Base-by-base conservation (phyloP, 2,113 vertebrate genomes). In the Gambusia affinis region DNA sequence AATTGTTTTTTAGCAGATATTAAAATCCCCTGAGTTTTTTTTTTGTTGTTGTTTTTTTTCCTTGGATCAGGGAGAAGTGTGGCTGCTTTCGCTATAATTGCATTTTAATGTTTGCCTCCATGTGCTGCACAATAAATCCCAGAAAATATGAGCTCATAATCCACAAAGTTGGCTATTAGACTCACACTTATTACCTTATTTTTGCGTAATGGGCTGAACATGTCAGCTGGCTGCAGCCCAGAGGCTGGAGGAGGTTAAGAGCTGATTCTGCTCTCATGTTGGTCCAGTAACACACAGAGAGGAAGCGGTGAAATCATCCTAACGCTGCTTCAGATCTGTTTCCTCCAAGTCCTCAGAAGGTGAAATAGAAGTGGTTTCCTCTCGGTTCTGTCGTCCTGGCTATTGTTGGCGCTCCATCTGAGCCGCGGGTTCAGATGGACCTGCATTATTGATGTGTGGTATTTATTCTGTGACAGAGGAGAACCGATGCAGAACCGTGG, bases 361-460 rank as follows among this genome's bases (percentile, higher is more conserved):
- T 81, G 75, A 86, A 66, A 60, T n/a, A 33, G 2, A 31, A 81
- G 51, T 72, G 39, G 17, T 47, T 33, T 7, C 62, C 6, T 11
- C 19, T 14, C 30, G 11, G 0, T 72, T 67, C 67, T 64, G 0
- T 81, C 78, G 68, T 82, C 12, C 47, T 78, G 27, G 72, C 64
- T 71, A 7, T 76, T 73, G 82, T 68, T 4, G 76, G 42, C 7
- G 60, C 39, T 79, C 77, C 24, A 51, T 80, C 76, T 57, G 71
- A 86, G 80, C 84, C 29, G 74, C 37, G 14, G 79, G 66, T 89
- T 88, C 47, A 70, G 82, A 86, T 67, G 83, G 60, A 62, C 37
- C 19, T 90, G 82, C 77, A 91, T 92, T 87, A 89, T 92, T 91
- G 77, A 91, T 91, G 70, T 79, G 79, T 90, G 89, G 85, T 86